These are phyloP conservation scores for Cydia amplana DNA, from an alignment of 1,140 invertebrate species.

Conservation along the genomic window DNA sequence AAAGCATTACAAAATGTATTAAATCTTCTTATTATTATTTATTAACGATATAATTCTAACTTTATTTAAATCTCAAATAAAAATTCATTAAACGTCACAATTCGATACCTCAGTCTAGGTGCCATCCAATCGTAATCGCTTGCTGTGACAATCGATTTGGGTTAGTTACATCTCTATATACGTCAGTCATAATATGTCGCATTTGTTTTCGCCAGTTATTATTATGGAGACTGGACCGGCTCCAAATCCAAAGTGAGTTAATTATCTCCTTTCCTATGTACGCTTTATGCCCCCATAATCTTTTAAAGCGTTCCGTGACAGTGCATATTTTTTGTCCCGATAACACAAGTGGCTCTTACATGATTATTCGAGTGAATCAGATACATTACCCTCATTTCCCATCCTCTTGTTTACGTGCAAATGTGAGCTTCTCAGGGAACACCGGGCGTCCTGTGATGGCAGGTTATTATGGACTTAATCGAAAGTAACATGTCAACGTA, in stretches of 20 bases:
- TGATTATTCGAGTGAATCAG: conserved; percentile 25
- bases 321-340: conserved; percentile 12
- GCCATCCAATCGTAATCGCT: too few species aligned
- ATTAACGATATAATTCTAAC: too few species aligned
- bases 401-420: conserved; percentile 29
- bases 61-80: too few species aligned
- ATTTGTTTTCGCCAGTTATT: too few species aligned
- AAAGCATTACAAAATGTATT: too few species aligned
- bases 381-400: conserved; percentile 33
- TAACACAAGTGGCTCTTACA: conserved; percentile 15
- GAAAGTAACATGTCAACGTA: conserved; percentile 10
- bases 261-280: not conserved
- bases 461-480: not conserved
- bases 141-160: too few species aligned
- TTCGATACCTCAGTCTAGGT: too few species aligned
- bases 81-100: too few species aligned
- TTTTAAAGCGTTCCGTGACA: conserved; percentile 1
- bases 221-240: not conserved
- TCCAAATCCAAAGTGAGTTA: too few species aligned
- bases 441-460: conserved; percentile 7
- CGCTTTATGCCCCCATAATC: not conserved
- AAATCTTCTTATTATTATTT: too few species aligned
- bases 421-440: not conserved
- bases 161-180: too few species aligned
- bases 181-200: too few species aligned